Evolutionary conservation across 2,888 invertebrate genomes (phyloP).

Genomic region (Hermaeophaga mercurialis): DNA sequence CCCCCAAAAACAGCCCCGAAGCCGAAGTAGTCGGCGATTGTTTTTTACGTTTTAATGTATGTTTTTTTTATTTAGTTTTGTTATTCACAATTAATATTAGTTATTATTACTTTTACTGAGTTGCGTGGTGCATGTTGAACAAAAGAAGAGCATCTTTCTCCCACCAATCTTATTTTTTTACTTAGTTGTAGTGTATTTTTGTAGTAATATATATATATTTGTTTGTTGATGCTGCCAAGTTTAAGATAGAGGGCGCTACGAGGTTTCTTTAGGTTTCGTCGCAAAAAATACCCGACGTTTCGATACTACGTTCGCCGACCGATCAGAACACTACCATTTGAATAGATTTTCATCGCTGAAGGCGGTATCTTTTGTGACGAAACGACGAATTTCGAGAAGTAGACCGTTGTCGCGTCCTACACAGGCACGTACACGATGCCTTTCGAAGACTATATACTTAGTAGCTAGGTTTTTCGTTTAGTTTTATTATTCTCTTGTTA

Average conservation of each 20-base stretch:
- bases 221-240: conserved; percentile 61
- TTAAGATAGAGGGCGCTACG: conserved; percentile 55
- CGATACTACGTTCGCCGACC: no score
- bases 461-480: conserved; percentile 46
- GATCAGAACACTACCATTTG: no score
- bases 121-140: conserved; percentile 56
- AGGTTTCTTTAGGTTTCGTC: conserved; percentile 38
- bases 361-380: no score
- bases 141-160: conserved; percentile 36
- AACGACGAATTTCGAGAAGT: no score
- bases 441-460: conserved; percentile 51
- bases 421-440: conserved; percentile 40
- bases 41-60: conserved; percentile 50
- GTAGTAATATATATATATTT: conserved; percentile 54
- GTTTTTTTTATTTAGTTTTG: conserved; percentile 48
- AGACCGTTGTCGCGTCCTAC: conserved; percentile 4
- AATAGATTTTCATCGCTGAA: no score
- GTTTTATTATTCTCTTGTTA: conserved; percentile 34
- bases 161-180: conserved; percentile 45
- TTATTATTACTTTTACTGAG: conserved; percentile 42
- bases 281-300: no score
- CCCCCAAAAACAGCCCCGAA: conserved; percentile 28
- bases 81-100: conserved; percentile 45
- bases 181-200: conserved; percentile 53
- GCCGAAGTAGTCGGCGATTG: conserved; percentile 41